These are phyloP conservation scores for Malacoctenus gilli DNA, from an alignment of 2,797 vertebrate genomes.

Conservation along the genomic window DNA sequence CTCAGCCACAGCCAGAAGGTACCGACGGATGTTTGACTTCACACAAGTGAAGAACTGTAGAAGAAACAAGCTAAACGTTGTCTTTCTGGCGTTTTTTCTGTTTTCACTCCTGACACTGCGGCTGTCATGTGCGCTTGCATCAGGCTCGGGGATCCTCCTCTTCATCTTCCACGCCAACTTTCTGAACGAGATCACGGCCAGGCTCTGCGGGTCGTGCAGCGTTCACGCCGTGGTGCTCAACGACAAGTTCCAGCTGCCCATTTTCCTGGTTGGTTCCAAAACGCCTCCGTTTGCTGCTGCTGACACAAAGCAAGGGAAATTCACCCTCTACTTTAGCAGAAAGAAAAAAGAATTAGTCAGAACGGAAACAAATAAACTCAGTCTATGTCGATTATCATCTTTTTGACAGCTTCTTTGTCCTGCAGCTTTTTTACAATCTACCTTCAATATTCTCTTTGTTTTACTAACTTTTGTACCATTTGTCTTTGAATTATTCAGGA, in stretches of 20 bases:
- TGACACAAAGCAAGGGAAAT: background rate
- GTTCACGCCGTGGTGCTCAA: slow-evolving; percentile 98
- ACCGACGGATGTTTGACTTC: slow-evolving; percentile 26
- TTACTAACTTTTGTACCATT: background rate
- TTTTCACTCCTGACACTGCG: background rate
- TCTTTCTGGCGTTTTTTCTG: background rate
- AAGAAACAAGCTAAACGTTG: no score
- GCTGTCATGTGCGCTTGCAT: background rate
- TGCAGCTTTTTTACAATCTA: background rate
- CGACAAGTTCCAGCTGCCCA: slow-evolving; percentile 96
- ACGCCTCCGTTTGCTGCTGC: no score
- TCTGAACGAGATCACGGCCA: slow-evolving; percentile 88
- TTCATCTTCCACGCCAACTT: slow-evolving; percentile 96
- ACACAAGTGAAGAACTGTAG: no score
- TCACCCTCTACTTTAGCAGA: background rate
- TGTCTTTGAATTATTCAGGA: slow-evolving; percentile 80
- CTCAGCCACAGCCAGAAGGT: slow-evolving; percentile 90
- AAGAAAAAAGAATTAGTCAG: no score
- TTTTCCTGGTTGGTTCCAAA: slow-evolving; percentile 90
- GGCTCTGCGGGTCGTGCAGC: slow-evolving; percentile 94
- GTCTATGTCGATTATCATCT: no score
- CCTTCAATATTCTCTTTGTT: background rate
- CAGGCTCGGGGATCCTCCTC: slow-evolving; percentile 93
- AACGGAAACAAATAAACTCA: no score
- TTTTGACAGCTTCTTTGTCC: no score